phyloP scores from a whole-genome alignment of 1,140 invertebrate genomes.

The Cyrtorhinus lividipennis region DNA sequence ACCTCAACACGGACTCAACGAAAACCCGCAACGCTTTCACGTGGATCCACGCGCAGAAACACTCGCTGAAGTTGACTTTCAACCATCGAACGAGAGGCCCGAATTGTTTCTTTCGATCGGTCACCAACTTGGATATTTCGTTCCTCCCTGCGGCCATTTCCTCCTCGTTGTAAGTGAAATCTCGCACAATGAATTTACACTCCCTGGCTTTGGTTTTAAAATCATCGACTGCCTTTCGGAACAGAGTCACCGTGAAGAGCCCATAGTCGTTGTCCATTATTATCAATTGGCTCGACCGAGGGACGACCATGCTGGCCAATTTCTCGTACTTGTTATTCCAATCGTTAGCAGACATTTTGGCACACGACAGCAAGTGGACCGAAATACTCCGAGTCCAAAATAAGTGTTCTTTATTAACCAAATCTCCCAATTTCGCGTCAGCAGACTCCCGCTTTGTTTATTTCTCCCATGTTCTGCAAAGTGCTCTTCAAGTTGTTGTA shows the following conservation, averaged over 20 bases:
- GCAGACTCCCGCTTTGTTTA: constrained; percentile 94
- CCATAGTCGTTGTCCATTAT: constrained; percentile 86
- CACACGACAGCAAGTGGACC: constrained; percentile 94
- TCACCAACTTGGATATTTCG: constrained; percentile 91
- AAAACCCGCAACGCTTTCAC: constrained; percentile 96
- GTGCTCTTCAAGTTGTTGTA: constrained; percentile 94
- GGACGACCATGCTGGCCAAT: constrained; percentile 94
- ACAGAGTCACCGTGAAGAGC: constrained; percentile 92
- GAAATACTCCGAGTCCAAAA: constrained; percentile 95
- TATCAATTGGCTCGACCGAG: constrained; percentile 78
- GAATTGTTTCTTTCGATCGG: constrained; percentile 98
- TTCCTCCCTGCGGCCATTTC: constrained; percentile 91
- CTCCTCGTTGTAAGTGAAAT: constrained; percentile 96
- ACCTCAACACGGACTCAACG: constrained; percentile 96
- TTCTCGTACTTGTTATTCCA: constrained; percentile 90
- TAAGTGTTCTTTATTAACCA: constrained; percentile 99
- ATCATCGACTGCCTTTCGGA: constrained; percentile 93
- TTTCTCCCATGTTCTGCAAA: no score
- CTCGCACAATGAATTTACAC: constrained; percentile 92
- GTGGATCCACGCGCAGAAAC: constrained; percentile 97
- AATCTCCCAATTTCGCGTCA: constrained; percentile 91
- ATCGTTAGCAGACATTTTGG: constrained; percentile 71
- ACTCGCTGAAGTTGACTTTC: constrained; percentile 99
- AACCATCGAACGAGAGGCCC: constrained; percentile 89
- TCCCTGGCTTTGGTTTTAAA: constrained; percentile 94